These are phyloP conservation scores for Stigmatopora nigra DNA, from an alignment of 2,113 vertebrate species.

Conservation along the genomic window DNA sequence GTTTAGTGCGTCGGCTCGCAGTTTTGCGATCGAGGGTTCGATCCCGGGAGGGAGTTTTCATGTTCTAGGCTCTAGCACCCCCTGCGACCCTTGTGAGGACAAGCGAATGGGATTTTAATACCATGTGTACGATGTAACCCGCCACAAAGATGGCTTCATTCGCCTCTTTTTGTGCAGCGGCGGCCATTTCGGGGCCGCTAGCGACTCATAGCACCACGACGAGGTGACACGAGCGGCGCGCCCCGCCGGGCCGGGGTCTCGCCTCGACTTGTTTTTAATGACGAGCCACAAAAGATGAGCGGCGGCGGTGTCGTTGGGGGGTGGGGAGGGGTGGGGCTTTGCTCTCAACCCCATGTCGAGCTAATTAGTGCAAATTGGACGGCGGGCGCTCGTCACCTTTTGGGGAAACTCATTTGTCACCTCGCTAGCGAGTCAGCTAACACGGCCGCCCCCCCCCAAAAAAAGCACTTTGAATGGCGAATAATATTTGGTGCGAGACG, in stretches of 20 bases:
- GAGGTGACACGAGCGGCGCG: constrained; percentile 38
- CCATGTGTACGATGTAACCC: too few species aligned
- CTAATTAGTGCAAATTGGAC: constrained; percentile 57
- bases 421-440: neutral
- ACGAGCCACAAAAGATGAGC: constrained; percentile 27
- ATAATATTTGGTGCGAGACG: too few species aligned
- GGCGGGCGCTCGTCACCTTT: constrained; percentile 53
- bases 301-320: neutral
- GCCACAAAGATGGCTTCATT: too few species aligned
- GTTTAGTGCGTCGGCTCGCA: too few species aligned
- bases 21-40: too few species aligned
- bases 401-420: constrained; percentile 49
- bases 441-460: neutral
- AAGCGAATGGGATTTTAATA: too few species aligned
- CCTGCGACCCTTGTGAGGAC: too few species aligned
- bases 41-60: too few species aligned
- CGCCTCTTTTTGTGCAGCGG: constrained; percentile 5
- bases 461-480: neutral
- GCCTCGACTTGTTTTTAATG: constrained; percentile 60
- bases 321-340: neutral
- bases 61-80: too few species aligned
- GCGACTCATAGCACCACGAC: constrained; percentile 50
- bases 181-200: constrained; percentile 44
- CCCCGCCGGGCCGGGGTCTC: constrained; percentile 46
- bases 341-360: constrained; percentile 18